Evolutionary conservation across 2,113 vertebrate species (phyloP), one percentile per base, ranked within the genome.

Genomic region (Lates calcarifer): DNA sequence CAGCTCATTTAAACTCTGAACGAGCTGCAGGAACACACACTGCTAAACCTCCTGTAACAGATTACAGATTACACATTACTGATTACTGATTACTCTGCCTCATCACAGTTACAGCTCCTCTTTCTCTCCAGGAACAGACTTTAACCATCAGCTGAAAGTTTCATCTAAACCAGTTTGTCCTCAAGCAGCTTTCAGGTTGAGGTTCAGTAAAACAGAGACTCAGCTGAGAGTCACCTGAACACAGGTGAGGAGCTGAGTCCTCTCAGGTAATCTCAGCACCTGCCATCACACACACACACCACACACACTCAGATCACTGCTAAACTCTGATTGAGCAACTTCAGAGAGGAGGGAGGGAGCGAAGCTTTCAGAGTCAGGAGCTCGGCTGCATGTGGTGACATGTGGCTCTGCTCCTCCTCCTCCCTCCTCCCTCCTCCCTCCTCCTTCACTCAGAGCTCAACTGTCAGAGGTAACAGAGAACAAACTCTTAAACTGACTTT

Each of bases 351-450:
- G 64, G 65, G 69, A 58, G 62, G 65, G 33, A 72, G 37, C 57
- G 24, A 49, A 63, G 28, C 66, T n/a, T 78, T 13, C 20, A 33
- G 47, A 70, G 24, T 69, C 51, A 69, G 13, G 9, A 13, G 31
- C 70, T 58, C 10, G 0, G 28, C 86, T 77, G 76, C 90, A 41
- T 85, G 89, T 20, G 0, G 69, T 74, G 60, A 90, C 91, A 87
- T 86, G 90, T 65, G 66, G 13, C 53, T 66, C 5, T 2, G 12
- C 33, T 22, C 37, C 78, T 56, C 28, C 75, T 55, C 45, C 14
- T 28, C 2, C 18, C n/a, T 57, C 12, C 63, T n/a, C 22, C 51
- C 66, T n/a, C n/a, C n/a, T n/a, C n/a, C 41, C 29, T 0, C 8
- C 22, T 24, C 60, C 6, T 24, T 41, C 43, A 22, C n/a, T 37